Evolutionary conservation across 2,888 invertebrate species (phyloP), one percentile per base, ranked within the genome.

Genomic region (Spodoptera picta): DNA sequence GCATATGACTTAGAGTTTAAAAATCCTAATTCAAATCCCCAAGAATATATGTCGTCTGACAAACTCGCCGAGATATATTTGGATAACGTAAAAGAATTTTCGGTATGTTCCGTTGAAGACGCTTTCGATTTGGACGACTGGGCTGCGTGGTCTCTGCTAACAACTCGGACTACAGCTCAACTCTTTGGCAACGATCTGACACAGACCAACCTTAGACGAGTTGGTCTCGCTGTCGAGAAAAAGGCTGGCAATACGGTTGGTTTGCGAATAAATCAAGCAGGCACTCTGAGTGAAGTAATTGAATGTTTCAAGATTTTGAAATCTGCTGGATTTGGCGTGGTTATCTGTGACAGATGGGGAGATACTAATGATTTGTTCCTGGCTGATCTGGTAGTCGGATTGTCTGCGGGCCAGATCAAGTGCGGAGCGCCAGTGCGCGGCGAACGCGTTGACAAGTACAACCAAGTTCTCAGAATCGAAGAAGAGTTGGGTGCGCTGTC

Each of bases 301-400:
- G 96, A 98, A 79, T 98, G 98, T 65, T 99, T 97, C 85, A 96
- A 99, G 73, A 92, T 99, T 69, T 92, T 99, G 81, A 99, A 99
- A 94, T 97, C 98, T 11, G 99, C 99, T 92, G 99, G 99, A 93
- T 99, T 99, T 83, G 99, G 99, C 1, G 69, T 88, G 2, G 75
- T 87, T 3, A 88, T 92, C 1, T 64, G 68, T 14, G 92, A 92
- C 64, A 90, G 96, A 80, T 99, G 99, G 87, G 99, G 99, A 57
- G 99, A 99, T 91, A 99, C 99, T 55, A 99, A 99, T 87, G 99
- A 99, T 88, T 97, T 99, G 14, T 99, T 99, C 94, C 97, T 99
- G 86, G 98, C 99, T 69, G 99, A 99, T 90, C 95, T 99, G 83
- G 99, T 99, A 11, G 99, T 99, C 49, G 99, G 99, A 55, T 95